These are phyloP conservation scores for Bombyx mandarina DNA, from an alignment of 1,140 invertebrate species.

Conservation along the genomic window DNA sequence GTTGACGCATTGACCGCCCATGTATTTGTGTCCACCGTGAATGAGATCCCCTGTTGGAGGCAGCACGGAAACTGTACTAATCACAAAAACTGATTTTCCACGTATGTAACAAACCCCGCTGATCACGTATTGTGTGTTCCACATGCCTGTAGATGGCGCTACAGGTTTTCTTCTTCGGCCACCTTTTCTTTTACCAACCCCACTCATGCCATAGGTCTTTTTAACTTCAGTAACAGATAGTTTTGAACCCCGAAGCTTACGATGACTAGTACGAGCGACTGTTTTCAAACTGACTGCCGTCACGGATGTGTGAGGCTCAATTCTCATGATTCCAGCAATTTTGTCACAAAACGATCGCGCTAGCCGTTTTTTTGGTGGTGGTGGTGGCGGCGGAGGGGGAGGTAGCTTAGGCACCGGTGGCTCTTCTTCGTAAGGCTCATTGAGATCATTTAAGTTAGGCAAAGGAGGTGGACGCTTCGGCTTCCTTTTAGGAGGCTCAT, in stretches of 20 bases:
- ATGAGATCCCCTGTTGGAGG: constrained; percentile 41
- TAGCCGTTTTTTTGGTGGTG: constrained; percentile 43
- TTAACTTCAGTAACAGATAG: constrained; percentile 35
- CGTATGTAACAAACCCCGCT: constrained; percentile 37
- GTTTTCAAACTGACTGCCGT: constrained; percentile 32
- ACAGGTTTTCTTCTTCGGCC: constrained; percentile 28
- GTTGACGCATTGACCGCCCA: constrained; percentile 34
- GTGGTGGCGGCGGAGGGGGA: constrained; percentile 39
- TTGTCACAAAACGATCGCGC: constrained; percentile 38
- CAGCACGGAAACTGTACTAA: constrained; percentile 38
- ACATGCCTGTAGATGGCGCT: constrained; percentile 40
- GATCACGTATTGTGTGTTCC: constrained; percentile 46
- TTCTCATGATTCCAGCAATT: constrained; percentile 35
- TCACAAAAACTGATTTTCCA: constrained; percentile 32
- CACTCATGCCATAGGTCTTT: constrained; percentile 38
- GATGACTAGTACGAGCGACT: constrained; percentile 19
- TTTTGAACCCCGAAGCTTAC: constrained; percentile 28
- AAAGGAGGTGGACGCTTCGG: constrained; percentile 33
- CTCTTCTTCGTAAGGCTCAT: constrained; percentile 49
- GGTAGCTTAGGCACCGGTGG: constrained; percentile 35
- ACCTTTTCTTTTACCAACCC: constrained; percentile 19
- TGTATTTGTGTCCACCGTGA: constrained; percentile 39
- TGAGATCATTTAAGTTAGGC: constrained; percentile 42
- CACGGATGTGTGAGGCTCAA: constrained; percentile 34
- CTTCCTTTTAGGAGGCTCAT: constrained; percentile 27